Conservation (phyloP, 2,113 vertebrate species). For the Gymnobelideus leadbeateri region DNA sequence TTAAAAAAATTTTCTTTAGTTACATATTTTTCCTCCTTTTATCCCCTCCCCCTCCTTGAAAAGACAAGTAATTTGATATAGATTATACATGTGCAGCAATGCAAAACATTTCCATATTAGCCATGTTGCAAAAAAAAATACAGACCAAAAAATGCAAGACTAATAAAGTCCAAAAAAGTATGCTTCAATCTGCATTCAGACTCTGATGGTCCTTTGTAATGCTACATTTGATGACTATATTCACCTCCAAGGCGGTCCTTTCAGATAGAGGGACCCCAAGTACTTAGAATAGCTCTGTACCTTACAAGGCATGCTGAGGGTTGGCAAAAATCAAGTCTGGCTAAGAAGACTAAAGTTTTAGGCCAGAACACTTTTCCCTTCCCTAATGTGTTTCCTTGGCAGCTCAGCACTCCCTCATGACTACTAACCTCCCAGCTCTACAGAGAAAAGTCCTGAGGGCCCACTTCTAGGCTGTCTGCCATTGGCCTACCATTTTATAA, state of each 20-base stretch:
- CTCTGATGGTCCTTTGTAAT: not conserved
- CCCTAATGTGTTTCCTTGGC: slow-evolving; percentile 3
- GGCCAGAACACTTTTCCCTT: not conserved
- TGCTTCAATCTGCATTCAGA: not conserved
- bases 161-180: not conserved
- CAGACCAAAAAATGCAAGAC: not conserved
- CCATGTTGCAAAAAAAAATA: not conserved
- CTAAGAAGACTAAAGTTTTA: not conserved
- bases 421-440: not conserved
- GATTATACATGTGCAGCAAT: not conserved
- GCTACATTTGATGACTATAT: not conserved
- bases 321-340: not conserved
- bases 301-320: not conserved
- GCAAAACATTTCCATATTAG: not conserved
- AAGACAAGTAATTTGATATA: not conserved
- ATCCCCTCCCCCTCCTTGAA: not conserved
- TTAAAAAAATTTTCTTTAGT: not conserved
- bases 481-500: slow-evolving; percentile 63
- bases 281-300: not conserved
- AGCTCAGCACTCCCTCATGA: slow-evolving; percentile 18
- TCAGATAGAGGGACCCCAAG: slow-evolving; percentile 5
- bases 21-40: not conserved
- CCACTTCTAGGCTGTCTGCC: slow-evolving; percentile 7
- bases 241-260: not conserved
- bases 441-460: not conserved